These are phyloP conservation scores for Monomorium pharaonis DNA, from an alignment of 1,140 invertebrate species.

Conservation along the genomic window DNA sequence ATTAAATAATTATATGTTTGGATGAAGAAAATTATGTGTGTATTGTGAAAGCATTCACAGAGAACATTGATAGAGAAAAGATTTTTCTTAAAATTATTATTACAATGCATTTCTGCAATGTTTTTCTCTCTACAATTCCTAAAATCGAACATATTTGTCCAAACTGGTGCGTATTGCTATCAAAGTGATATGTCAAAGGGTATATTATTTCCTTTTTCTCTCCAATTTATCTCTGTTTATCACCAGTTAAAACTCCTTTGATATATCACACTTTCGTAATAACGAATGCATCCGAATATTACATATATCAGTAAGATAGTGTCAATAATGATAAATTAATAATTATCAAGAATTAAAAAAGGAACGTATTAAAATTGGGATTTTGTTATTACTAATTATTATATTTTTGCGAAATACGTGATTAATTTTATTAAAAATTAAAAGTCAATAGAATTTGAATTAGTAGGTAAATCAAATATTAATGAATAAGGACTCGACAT, in stretches of 20 bases:
- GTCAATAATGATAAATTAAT: not conserved
- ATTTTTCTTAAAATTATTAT: not conserved
- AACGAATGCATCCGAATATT: not conserved
- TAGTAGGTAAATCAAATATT: not conserved
- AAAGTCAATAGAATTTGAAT: not conserved
- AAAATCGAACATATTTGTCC: not conserved
- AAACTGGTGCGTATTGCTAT: slow-evolving; percentile 23
- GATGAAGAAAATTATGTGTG: not conserved
- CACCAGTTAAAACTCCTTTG: not conserved
- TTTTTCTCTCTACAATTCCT: not conserved
- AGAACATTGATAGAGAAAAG: not conserved
- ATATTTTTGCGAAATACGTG: not conserved
- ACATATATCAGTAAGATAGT: not conserved
- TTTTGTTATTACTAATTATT: too few relatives aligned
- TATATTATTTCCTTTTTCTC: not conserved
- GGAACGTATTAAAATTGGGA: not conserved
- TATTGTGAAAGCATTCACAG: not conserved
- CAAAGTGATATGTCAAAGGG: slow-evolving; percentile 40
- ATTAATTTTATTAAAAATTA: not conserved
- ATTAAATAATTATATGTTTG: slow-evolving; percentile 31
- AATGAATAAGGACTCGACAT: not conserved
- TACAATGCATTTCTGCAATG: not conserved
- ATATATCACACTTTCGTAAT: slow-evolving; percentile 13
- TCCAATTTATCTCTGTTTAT: slow-evolving; percentile 9
- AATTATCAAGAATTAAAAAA: not conserved